Percentiles rank a stretch among this genome's conserved stretches.
Evolutionary conservation across 2,113 vertebrate genomes (phyloP).

Genomic region (Xiphophorus hellerii): DNA sequence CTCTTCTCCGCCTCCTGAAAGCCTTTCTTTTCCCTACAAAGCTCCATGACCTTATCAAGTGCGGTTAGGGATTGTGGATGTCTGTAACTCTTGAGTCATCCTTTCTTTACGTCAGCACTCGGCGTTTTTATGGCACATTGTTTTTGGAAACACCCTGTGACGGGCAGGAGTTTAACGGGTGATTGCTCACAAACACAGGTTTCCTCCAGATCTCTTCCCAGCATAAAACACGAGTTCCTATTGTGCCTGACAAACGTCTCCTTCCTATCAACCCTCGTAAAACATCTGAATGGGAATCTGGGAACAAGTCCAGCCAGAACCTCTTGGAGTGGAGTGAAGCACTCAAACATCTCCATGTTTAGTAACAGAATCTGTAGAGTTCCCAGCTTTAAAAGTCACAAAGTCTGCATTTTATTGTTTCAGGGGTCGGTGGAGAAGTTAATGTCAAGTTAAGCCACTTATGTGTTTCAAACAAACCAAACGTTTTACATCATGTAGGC

Average conservation of each 20-base stretch:
- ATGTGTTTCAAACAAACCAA: no score
- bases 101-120: conserved; percentile 48
- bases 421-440: background rate
- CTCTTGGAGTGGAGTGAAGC: background rate
- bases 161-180: conserved; percentile 53
- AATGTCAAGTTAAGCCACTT: background rate
- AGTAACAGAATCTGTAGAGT: background rate
- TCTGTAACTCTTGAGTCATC: conserved; percentile 36
- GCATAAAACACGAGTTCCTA: conserved; percentile 60
- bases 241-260: conserved; percentile 60
- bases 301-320: conserved; percentile 35
- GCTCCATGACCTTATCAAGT: conserved; percentile 64
- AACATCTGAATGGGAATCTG: conserved; percentile 59
- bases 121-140: conserved; percentile 64
- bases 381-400: conserved; percentile 9
- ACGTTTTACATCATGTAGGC: no score
- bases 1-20: conserved; percentile 2
- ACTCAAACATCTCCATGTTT: conserved; percentile 10
- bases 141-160: conserved; percentile 43
- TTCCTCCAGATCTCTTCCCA: conserved; percentile 44
- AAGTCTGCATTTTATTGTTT: background rate
- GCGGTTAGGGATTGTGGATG: conserved; percentile 30
- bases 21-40: conserved; percentile 13
- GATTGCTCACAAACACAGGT: conserved; percentile 42
- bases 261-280: conserved; percentile 67